Evolutionary conservation across 1,140 invertebrate genomes (phyloP), one percentile per base, ranked within the genome.

Genomic region (Globodera ellingtonae): DNA sequence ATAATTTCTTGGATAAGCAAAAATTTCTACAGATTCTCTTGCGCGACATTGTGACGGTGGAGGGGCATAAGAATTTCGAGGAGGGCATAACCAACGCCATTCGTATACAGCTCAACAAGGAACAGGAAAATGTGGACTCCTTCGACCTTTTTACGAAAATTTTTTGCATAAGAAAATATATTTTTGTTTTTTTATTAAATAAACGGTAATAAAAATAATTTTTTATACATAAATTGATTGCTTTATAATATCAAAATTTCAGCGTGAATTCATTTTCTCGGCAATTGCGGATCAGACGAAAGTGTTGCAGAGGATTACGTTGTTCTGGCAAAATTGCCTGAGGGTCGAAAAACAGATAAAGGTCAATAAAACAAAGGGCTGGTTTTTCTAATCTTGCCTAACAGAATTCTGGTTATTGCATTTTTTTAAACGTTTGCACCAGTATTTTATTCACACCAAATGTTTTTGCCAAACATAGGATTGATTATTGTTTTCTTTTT

Each of bases 51-150:
- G 90, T 90, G 79, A 89, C 92, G 59, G 92, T 94, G 10, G 94
- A 95, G 89, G 92, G 93, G 85, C 92, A 93, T 7, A 92, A 94
- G 84, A 93, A 92, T 87, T 75, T 91, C 88, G 89, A 88, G 89
- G 79, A 91, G 90, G 83, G 89, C 9, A 85, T 93, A n/a, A 93
- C 94, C 82, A 93, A 94, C 87, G 93, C 93, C 8, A 93, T 98
- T 79, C 91, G 95, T n/a, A 92, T 98, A 21, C 94, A 94, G 6
- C 95, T 94, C 0, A 91, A 91, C 78, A 79, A 84, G 50, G 47
- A 82, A 50, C 56, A 62, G 52, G n/a, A 79, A 35, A 78, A 78
- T 79, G 73, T 62, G 73, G 72, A 24, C 7, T 70, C 10, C 3
- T 70, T 70, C 35, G 67, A 70, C 10, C 10, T 70, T 70, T 70